Conservation (phyloP, 2,113 vertebrate genomes). For the Dromaius novaehollandiae region DNA sequence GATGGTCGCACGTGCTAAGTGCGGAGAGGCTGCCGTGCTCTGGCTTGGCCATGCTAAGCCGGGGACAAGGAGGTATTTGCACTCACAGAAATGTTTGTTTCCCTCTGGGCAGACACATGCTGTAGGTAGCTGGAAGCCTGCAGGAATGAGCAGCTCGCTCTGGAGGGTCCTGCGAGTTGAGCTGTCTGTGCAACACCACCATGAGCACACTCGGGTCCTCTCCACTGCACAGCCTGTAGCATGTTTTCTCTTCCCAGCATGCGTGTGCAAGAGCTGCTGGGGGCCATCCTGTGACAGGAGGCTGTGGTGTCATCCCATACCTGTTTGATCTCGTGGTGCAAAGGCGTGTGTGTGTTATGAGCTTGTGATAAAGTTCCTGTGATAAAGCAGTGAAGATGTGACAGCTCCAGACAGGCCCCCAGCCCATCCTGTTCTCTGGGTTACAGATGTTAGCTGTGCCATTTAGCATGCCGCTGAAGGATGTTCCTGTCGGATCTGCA, state of each 20-base stretch:
- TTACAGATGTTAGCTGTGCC: constrained; percentile 7
- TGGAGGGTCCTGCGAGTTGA: background rate
- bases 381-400: constrained; percentile 42
- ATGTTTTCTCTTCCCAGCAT: background rate
- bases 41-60: background rate
- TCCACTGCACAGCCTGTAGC: background rate
- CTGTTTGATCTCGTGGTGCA: constrained; percentile 56
- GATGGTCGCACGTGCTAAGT: background rate
- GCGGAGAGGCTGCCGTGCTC: fast-evolving
- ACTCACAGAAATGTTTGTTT: background rate
- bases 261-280: background rate
- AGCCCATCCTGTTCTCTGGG: background rate
- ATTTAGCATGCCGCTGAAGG: background rate
- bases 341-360: constrained; percentile 31
- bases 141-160: background rate
- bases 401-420: constrained; percentile 19
- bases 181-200: background rate
- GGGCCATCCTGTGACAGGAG: constrained; percentile 6
- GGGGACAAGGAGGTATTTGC: background rate
- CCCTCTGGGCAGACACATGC: background rate
- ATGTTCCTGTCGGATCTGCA: background rate
- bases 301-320: background rate
- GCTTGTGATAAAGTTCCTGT: constrained; percentile 52
- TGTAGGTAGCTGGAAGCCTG: background rate
- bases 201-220: background rate